phyloP scores from a whole-genome alignment of 2,888 invertebrate species.

The Clivina fossor region DNA sequence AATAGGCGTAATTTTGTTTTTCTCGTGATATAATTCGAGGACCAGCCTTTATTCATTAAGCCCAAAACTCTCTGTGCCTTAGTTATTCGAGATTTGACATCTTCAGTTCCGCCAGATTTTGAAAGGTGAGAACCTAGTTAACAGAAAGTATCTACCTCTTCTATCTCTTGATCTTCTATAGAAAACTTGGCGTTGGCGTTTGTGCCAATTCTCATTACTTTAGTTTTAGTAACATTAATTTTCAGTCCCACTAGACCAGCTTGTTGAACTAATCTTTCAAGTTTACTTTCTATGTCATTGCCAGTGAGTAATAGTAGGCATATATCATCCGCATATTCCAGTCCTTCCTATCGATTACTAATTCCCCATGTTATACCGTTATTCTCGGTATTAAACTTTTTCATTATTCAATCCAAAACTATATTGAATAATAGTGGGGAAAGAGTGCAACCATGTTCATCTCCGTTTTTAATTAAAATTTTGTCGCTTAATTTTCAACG shows the following conservation, averaged over 20 bases:
- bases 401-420: neutral
- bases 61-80: neutral
- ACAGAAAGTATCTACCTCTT: neutral
- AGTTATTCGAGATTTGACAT: neutral
- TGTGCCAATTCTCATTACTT: conserved; percentile 2
- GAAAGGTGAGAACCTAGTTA: neutral
- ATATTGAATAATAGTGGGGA: conserved; percentile 2
- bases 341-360: neutral
- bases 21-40: neutral
- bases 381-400: neutral
- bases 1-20: neutral
- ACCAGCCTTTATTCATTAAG: neutral
- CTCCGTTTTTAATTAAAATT: neutral
- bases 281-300: neutral
- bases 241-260: neutral
- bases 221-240: neutral
- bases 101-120: neutral
- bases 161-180: neutral
- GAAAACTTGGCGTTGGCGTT: neutral
- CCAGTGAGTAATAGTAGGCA: neutral
- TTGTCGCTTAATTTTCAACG: neutral
- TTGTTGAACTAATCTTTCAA: neutral
- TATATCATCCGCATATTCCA: conserved; percentile 4
- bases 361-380: neutral
- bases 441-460: conserved; percentile 1